These are phyloP conservation scores for Naja naja DNA, from an alignment of 2,113 vertebrate species.

Conservation along the genomic window DNA sequence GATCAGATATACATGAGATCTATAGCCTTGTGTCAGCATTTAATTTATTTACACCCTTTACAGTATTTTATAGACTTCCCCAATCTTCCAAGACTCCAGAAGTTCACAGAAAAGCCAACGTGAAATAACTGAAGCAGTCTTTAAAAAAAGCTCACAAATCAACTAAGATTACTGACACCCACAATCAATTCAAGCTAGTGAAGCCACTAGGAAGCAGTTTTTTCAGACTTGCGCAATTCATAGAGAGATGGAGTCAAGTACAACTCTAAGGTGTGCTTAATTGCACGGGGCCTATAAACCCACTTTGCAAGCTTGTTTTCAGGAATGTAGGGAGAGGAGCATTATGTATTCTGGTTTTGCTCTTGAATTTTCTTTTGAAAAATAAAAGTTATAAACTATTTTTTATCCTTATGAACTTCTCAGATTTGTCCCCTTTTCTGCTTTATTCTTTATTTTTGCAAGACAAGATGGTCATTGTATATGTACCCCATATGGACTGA, in stretches of 20 bases:
- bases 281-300: not conserved
- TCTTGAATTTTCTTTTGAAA: not conserved
- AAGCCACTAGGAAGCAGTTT: not conserved
- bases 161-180: not conserved
- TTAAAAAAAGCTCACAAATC: not conserved
- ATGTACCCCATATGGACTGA: not conserved
- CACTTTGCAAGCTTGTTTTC: not conserved
- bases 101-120: not conserved
- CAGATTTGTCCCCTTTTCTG: not conserved
- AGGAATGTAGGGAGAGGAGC: not conserved
- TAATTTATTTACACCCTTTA: not conserved
- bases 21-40: not conserved
- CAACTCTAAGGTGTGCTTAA: not conserved
- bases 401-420: not conserved
- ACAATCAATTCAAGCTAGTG: not conserved
- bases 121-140: not conserved
- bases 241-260: not conserved
- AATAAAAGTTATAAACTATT: not conserved
- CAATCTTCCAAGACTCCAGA: not conserved
- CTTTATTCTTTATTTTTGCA: not conserved
- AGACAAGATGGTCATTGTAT: not conserved
- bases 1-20: not conserved
- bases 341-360: not conserved
- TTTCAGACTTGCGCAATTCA: not conserved
- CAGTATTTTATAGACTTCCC: not conserved